These are phyloP conservation scores for Ariolimax columbianus DNA, from an alignment of 2,888 invertebrate genomes.

Conservation along the genomic window DNA sequence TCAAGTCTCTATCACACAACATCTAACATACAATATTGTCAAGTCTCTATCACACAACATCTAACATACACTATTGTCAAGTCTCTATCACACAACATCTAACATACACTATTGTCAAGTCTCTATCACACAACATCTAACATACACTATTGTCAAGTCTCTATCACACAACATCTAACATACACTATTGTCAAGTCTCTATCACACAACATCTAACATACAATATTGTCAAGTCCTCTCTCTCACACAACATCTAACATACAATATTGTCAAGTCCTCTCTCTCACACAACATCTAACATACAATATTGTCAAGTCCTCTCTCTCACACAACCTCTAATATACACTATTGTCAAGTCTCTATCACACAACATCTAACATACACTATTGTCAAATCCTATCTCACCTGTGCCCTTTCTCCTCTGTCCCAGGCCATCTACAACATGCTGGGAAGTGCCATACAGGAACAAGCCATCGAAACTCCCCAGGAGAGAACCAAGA, in stretches of 20 bases:
- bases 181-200: no score
- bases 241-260: not conserved
- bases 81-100: no score
- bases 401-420: no score
- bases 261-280: not conserved
- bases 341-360: not conserved
- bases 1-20: no score
- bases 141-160: no score
- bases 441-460: slow-evolving; percentile 93
- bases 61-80: no score
- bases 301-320: not conserved
- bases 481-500: slow-evolving; percentile 97
- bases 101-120: no score
- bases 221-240: not conserved
- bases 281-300: not conserved
- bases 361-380: not conserved
- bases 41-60: no score
- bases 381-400: not conserved
- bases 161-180: no score
- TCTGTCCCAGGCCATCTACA: slow-evolving; percentile 96
- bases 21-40: no score
- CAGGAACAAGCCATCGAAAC: slow-evolving; percentile 67
- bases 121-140: no score
- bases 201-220: no score
- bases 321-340: not conserved